Evolutionary conservation across 1,140 invertebrate genomes (phyloP).

Genomic region (Zelostemma sp.): DNA sequence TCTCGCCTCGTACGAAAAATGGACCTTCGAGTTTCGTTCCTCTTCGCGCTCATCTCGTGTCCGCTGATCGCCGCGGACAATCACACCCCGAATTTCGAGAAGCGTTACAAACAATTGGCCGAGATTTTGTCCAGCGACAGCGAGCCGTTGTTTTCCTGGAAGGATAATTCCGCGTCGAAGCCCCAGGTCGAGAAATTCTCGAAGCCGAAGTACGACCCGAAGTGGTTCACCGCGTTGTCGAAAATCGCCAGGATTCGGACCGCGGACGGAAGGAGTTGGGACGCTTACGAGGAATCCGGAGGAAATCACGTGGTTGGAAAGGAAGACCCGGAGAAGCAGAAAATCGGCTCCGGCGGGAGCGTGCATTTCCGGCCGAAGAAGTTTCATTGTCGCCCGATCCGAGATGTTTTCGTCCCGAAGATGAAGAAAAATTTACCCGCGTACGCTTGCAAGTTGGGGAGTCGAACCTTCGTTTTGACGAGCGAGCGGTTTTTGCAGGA

Average conservation of each 20-base stretch:
- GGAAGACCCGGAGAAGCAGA: too few species aligned
- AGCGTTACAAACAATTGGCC: neutral
- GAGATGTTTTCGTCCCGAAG: conserved; percentile 44
- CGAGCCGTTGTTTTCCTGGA: neutral
- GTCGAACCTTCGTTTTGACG: conserved; percentile 47
- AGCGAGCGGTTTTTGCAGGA: conserved; percentile 55
- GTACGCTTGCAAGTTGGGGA: conserved; percentile 41
- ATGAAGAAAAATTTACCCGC: conserved; percentile 46
- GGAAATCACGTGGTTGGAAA: conserved; percentile 3
- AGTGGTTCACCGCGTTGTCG: conserved; percentile 44
- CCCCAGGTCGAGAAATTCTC: conserved; percentile 6
- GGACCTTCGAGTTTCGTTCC: conserved; percentile 11
- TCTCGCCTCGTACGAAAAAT: conserved; percentile 20
- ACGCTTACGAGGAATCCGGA: conserved; percentile 1
- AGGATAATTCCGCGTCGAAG: neutral
- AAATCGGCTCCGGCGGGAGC: neutral
- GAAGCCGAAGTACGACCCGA: conserved; percentile 25
- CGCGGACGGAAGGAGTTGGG: conserved; percentile 34
- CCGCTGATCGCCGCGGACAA: neutral
- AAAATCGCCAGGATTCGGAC: conserved; percentile 50
- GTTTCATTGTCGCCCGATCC: conserved; percentile 40
- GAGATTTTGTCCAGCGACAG: conserved; percentile 11
- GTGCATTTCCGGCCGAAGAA: conserved; percentile 26
- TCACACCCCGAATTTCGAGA: neutral
- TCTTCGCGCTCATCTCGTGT: conserved; percentile 17